Conservation (phyloP, 1,140 invertebrate genomes). For the Reticulitermes speratus region DNA sequence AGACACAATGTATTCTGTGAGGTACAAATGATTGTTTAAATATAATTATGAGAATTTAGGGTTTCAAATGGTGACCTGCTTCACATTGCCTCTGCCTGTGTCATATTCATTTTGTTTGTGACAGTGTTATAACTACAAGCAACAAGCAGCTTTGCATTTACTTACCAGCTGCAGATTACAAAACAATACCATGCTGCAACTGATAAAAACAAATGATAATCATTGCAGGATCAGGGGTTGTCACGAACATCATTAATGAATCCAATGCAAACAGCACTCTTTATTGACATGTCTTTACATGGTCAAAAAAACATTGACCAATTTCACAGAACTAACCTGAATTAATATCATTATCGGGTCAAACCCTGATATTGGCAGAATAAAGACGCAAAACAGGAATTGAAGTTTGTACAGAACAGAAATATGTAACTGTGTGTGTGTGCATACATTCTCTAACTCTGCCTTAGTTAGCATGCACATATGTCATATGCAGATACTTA, state of each 20-base stretch:
- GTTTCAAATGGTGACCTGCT: too few species aligned
- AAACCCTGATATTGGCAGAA: not conserved
- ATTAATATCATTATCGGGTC: not conserved
- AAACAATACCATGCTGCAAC: conserved; percentile 8
- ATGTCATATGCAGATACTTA: too few species aligned
- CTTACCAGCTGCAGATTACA: conserved; percentile 17
- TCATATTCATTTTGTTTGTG: not conserved
- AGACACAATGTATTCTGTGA: too few species aligned
- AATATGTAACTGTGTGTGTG: not conserved
- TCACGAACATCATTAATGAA: not conserved
- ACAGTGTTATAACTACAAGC: not conserved
- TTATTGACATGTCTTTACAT: too few species aligned
- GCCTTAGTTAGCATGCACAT: too few species aligned
- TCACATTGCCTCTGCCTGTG: too few species aligned
- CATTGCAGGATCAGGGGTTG: too few species aligned
- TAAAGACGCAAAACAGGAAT: not conserved
- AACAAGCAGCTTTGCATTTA: not conserved
- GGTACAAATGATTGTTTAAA: too few species aligned
- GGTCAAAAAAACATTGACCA: too few species aligned
- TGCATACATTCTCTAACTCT: not conserved
- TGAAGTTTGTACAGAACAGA: not conserved
- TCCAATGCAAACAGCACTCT: not conserved
- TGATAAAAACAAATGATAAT: not conserved
- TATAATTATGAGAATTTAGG: too few species aligned
- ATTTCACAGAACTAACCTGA: not conserved